Evolutionary conservation across 1,140 invertebrate species (phyloP).

Genomic region (Himalopsyche phryganea): DNA sequence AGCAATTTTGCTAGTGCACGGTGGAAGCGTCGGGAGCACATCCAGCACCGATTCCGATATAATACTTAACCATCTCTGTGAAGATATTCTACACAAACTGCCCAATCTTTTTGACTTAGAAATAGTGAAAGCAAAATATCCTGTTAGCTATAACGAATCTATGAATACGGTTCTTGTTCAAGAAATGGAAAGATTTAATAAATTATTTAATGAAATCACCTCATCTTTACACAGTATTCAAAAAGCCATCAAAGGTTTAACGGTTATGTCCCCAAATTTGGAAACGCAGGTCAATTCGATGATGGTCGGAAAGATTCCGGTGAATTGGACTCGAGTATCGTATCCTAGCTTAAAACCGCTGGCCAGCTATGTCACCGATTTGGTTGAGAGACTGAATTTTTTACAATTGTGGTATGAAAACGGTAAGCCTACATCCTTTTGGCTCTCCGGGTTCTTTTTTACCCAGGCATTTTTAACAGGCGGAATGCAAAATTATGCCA

Average conservation of each 20-base stretch:
- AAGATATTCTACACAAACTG: conserved; percentile 73
- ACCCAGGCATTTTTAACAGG: conserved; percentile 92
- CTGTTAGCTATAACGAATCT: conserved; percentile 81
- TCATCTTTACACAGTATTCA: conserved; percentile 66
- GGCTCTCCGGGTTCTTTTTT: conserved; percentile 94
- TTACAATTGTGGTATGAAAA: conserved; percentile 73
- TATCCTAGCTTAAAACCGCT: conserved; percentile 91
- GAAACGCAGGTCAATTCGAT: conserved; percentile 69
- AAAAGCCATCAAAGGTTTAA: conserved; percentile 80
- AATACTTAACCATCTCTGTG: conserved; percentile 48
- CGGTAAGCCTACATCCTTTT: conserved; percentile 79
- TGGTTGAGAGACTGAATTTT: conserved; percentile 75
- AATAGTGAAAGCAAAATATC: conserved; percentile 65
- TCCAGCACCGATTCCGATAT: conserved; percentile 44
- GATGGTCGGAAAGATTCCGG: conserved; percentile 68
- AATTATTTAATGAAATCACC: conserved; percentile 62
- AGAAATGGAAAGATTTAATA: conserved; percentile 89
- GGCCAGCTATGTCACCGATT: conserved; percentile 80
- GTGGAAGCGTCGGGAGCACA: conserved; percentile 46
- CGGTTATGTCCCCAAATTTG: conserved; percentile 81
- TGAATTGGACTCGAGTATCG: conserved; percentile 74
- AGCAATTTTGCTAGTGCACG: conserved; percentile 60
- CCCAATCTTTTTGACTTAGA: conserved; percentile 74
- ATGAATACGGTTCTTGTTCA: conserved; percentile 93
- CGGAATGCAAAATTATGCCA: conserved; percentile 86